Evolutionary conservation across 2,113 vertebrate species (phyloP), one percentile per base, ranked within the genome.

Genomic region (Ardeotis arabs): DNA sequence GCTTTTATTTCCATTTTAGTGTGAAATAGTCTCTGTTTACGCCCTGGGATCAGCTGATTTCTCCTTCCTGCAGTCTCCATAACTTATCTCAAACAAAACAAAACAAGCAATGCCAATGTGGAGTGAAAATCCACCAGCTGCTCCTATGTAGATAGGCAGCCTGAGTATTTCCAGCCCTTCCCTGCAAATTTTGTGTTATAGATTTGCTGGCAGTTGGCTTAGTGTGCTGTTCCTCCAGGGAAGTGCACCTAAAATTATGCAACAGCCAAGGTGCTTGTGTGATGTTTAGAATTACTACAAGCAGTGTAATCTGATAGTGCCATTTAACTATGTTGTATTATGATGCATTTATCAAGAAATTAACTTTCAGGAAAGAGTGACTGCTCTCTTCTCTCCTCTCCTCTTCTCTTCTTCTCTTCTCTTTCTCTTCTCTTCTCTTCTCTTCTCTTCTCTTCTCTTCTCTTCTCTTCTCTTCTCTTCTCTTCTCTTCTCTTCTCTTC

Each of bases 1-100:
- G 31, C 28, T 55, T 96, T 90, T 93, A n/a, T 94, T 93, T 92
- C 29, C 12, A 53, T 87, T 89, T 90, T 89, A 15, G 9, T 44
- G 59, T 12, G 8, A 92, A 88, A 47, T 37, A 39, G 4, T 53
- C 25, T 64, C 28, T 58, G 4, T 47, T 87, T 92, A 16, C 28
- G 12, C 9, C 9, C 45, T 21, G 17, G 28, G 31, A 93, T 79
- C 25, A 47, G 27, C 9, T 89, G 73, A 72, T 94, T 79, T 93
- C n/a, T 93, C 20, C 33, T 69, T 66, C 59, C 75, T 86, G 17
- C 33, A 80, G 45, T 50, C 13, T 50, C 47, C 93, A 58, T 56
- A 82, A 72, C 20, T 47, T 70, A 72, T 58, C 67, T 76, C 50
- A 68, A 67, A 44, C 8, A 63, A 84, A 83, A 35, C 22, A 72